phyloP scores from a whole-genome alignment of 2,113 vertebrate genomes.

The Haliaeetus leucogaster region DNA sequence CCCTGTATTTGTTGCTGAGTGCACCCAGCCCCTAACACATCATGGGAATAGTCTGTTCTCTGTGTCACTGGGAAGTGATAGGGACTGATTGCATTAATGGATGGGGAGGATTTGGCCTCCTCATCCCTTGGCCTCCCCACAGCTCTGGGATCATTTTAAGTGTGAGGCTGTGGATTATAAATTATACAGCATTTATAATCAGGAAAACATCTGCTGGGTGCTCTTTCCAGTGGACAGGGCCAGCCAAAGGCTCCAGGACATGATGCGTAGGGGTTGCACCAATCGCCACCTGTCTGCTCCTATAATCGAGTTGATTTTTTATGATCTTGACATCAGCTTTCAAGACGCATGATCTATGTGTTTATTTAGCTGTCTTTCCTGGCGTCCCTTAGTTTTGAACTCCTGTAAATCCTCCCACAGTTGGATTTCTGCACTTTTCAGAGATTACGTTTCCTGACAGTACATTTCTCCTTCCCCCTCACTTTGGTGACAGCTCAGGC shows the following conservation, averaged over 20 bases:
- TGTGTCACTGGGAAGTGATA: background rate
- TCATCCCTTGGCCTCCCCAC: background rate
- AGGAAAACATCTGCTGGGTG: constrained; percentile 72
- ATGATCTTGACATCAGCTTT: constrained; percentile 73
- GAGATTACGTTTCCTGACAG: constrained; percentile 68
- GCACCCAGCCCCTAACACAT: background rate
- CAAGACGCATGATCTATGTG: constrained; percentile 73
- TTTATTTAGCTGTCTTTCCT: constrained; percentile 75
- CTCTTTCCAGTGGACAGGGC: constrained; percentile 67
- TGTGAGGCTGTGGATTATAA: constrained; percentile 55
- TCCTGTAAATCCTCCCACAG: constrained; percentile 71
- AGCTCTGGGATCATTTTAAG: constrained; percentile 47
- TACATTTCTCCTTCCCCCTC: constrained; percentile 66
- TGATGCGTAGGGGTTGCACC: constrained; percentile 57
- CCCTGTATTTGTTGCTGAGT: background rate
- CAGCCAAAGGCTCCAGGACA: constrained; percentile 69
- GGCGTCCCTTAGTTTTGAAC: constrained; percentile 66
- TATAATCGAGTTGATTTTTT: constrained; percentile 75
- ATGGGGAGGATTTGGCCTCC: constrained; percentile 22
- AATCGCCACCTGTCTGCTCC: constrained; percentile 75
- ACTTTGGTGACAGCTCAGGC: constrained; percentile 39
- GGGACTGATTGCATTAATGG: background rate
- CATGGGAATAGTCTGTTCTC: background rate
- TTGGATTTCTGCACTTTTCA: constrained; percentile 71
- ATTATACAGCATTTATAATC: constrained; percentile 67